Conservation (phyloP, 2,888 invertebrate genomes). For the Cephalotes varians region DNA sequence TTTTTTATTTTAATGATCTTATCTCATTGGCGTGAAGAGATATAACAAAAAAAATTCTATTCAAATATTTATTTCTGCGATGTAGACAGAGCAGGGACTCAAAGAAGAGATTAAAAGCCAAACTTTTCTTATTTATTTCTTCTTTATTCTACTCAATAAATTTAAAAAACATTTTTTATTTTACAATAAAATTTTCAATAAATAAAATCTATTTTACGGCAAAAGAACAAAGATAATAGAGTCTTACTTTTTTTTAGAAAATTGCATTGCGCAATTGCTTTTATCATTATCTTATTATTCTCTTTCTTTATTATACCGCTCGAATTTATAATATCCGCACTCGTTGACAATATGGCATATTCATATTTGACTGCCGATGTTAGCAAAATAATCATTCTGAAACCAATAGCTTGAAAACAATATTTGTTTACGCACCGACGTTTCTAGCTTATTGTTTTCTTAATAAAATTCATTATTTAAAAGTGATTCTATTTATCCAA, state of each 20-base stretch:
- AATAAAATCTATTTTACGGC: not conserved
- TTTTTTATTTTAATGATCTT: slow-evolving; percentile 81
- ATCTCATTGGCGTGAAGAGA: slow-evolving; percentile 75
- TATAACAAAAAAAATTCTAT: slow-evolving; percentile 77
- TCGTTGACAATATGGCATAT: not conserved
- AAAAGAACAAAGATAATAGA: not conserved
- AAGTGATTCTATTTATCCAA: not conserved
- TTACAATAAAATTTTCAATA: not conserved
- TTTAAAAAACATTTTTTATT: not conserved
- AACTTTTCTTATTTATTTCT: slow-evolving; percentile 54
- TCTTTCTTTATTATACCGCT: not conserved
- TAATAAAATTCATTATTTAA: slow-evolving; percentile 8
- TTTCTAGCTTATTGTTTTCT: not conserved
- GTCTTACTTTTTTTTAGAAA: not conserved
- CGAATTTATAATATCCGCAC: not conserved
- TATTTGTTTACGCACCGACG: not conserved
- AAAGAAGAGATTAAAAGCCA: slow-evolving; percentile 53
- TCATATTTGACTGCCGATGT: not conserved
- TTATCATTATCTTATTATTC: not conserved
- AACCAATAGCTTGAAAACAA: not conserved
- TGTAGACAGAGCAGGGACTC: slow-evolving; percentile 74
- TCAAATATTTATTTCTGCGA: slow-evolving; percentile 64
- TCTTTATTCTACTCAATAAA: not conserved
- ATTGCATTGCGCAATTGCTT: not conserved
- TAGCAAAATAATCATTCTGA: not conserved